A percentile compares a stretch with the other conserved stretches of the same genome.
Conservation (phyloP, 2,797 vertebrate genomes). For the Gymnoscopelus braueri region DNA sequence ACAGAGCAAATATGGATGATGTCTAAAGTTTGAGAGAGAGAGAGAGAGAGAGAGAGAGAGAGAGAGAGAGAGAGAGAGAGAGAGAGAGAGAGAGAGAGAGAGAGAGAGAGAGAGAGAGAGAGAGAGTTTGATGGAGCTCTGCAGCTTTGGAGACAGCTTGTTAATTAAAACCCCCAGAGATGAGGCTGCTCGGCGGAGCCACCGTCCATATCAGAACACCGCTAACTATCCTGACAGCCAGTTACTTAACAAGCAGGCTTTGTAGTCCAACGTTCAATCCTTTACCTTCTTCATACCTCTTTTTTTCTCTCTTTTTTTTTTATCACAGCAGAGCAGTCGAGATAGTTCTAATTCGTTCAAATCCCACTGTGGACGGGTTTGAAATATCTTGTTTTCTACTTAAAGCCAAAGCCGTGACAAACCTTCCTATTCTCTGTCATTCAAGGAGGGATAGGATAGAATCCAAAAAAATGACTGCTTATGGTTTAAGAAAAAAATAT, state of each 20-base stretch:
- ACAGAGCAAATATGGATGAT: slow-evolving; percentile 42
- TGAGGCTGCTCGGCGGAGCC: slow-evolving; percentile 78
- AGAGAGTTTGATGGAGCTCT: slow-evolving; percentile 79
- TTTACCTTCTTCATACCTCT: slow-evolving; percentile 49
- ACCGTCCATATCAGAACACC: slow-evolving; percentile 83
- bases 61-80: slow-evolving; percentile 20
- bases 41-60: slow-evolving; percentile 43
- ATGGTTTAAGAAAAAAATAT: slow-evolving; percentile 14
- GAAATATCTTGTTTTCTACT: slow-evolving; percentile 79
- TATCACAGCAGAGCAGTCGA: slow-evolving; percentile 76
- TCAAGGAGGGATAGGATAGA: slow-evolving; percentile 49
- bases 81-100: slow-evolving; percentile 19
- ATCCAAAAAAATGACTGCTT: slow-evolving; percentile 68
- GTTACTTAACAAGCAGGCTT: slow-evolving; percentile 79
- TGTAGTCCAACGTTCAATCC: slow-evolving; percentile 14
- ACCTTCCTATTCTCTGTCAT: slow-evolving; percentile 69
- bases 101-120: slow-evolving; percentile 37
- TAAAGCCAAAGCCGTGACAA: slow-evolving; percentile 71
- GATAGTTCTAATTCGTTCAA: slow-evolving; percentile 79
- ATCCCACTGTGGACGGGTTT: slow-evolving; percentile 68
- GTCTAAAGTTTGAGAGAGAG: slow-evolving; percentile 72
- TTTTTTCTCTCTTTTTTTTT: slow-evolving; percentile 44
- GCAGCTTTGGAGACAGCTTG: slow-evolving; percentile 84
- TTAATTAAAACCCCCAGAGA: slow-evolving; percentile 87
- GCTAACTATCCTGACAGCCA: slow-evolving; percentile 86